Evolutionary conservation across 2,888 invertebrate genomes (phyloP), one percentile per base, ranked within the genome.

Genomic region (Lasioglossum oenotherae): DNA sequence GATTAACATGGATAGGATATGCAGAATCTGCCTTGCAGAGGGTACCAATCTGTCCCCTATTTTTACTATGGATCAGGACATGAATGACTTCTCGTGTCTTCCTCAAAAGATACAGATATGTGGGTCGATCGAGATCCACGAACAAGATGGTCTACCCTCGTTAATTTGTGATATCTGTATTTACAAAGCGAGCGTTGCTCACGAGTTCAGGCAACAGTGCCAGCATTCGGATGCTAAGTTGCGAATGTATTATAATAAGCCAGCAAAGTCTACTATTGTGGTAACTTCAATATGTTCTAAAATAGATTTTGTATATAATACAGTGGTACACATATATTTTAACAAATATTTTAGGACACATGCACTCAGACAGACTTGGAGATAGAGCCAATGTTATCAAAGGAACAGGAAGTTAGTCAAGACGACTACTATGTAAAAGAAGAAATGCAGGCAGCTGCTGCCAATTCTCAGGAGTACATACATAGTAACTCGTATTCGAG

Each of bases 141-240:
- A 94, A 82, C 93, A 94, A 76, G 95, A 95, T 88, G 95, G 95
- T n/a, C 89, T 95, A 72, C 95, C 95, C 74, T 93, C 94, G 1
- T 81, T 94, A 72, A 95, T 95, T 79, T 95, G 95, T 84, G 93
- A 94, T 80, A 92, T 93, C 60, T 95, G 95, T 84, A 88, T 93
- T 79, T 95, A 94, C 77, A 95, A 95, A 88, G 94, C 94, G n/a
- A 94, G 91, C 23, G 92, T 95, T 38, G 95, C 95, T 27, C 93
- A 95, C 74, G 95, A 95, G 83, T 95, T 95, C 86, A 92, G 95
- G 57, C 93, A 95, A 67, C 93, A 94, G 71, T 95, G 95, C 84
- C 95, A 95, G 87, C 92, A 93, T 67, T 95, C 95, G 12, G 95
- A 95, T 80, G 90, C 94, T 49, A 92, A 93, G 83, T 88, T 95